Base-by-base conservation (phyloP, 2,888 invertebrate genomes). In the Ommatoiulus sabulosus region DNA sequence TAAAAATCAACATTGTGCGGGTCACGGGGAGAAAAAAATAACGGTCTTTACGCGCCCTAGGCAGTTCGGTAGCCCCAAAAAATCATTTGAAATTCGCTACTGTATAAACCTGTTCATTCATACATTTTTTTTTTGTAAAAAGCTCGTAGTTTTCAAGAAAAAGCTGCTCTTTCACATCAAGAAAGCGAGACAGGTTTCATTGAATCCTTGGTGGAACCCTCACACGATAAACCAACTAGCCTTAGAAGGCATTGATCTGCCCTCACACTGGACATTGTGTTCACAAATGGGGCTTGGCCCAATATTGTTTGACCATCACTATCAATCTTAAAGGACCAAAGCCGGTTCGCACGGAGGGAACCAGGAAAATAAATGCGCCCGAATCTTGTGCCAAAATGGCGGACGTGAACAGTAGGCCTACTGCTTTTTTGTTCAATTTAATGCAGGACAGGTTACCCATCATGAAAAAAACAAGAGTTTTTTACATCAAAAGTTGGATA, bases 291-390 rank as follows among this genome's bases (percentile, higher is more conserved):
- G 72, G 72, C 72, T 72, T 72, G 72, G 72, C 24, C 20, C 24
- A 24, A 72, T 20, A 72, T 72, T 72, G 24, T 72, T 72, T 72
- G 72, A 72, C 72, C 72, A n/a, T n/a, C n/a, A 72, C 72, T 72
- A 72, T 72, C 72, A 24, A 72, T 72, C 24, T 72, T 72, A 6
- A 72, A 72, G 72, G 72, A 20, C 72, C 24, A 72, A 72, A 72
- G 20, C 72, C 10, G 72, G 72, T 6, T n/a, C 24, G 5, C 72
- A 24, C 15, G 72, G 3, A 24, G 20, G 20, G 72, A 10, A 72
- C 8, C 8, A 6, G n/a, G 5, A 72, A 72, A 24, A 52, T 12
- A 17, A 72, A 72, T 72, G 20, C 7, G 6, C 7, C 72, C 8
- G 15, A 72, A 72, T 1, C 35, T 35, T 72, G 0, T 63, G 63